Conservation (phyloP, 2,797 vertebrate species). For the Myripristis murdjan region DNA sequence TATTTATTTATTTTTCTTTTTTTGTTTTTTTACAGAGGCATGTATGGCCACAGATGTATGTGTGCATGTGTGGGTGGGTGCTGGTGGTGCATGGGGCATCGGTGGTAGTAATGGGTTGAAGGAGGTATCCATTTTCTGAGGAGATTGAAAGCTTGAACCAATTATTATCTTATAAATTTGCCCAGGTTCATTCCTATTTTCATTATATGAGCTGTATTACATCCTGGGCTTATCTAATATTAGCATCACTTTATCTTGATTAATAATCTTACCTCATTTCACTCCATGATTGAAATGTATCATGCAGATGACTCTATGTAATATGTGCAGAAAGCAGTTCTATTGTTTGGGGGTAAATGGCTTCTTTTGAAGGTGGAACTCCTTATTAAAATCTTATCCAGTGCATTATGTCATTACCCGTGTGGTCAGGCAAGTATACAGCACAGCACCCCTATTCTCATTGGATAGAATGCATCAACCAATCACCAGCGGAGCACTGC, state of each 20-base stretch:
- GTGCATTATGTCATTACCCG: constrained; percentile 50
- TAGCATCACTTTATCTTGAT: constrained; percentile 78
- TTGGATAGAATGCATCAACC: constrained; percentile 43
- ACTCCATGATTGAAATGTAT: constrained; percentile 70
- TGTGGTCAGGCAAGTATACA: constrained; percentile 47
- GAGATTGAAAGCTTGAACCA: constrained; percentile 49
- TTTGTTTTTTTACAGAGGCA: constrained; percentile 1
- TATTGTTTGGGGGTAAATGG: constrained; percentile 75
- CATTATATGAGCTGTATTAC: constrained; percentile 72
- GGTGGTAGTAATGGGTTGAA: constrained; percentile 21
- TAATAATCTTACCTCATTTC: constrained; percentile 78
- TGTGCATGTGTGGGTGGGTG: not conserved
- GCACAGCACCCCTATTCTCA: constrained; percentile 15
- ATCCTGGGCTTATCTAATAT: constrained; percentile 73
- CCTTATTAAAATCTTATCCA: constrained; percentile 71
- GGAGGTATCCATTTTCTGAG: constrained; percentile 46
- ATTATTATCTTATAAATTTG: constrained; percentile 56
- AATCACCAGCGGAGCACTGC: constrained; percentile 36
- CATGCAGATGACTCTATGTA: constrained; percentile 55
- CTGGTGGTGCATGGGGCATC: not conserved
- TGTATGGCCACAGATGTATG: constrained; percentile 7
- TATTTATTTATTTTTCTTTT: constrained; percentile 22
- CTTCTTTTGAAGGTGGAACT: constrained; percentile 68
- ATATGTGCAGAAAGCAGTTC: constrained; percentile 56
- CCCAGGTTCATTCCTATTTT: constrained; percentile 55